Base-by-base conservation (phyloP, 2,797 vertebrate species). In the Ambastaia sidthimunki region DNA sequence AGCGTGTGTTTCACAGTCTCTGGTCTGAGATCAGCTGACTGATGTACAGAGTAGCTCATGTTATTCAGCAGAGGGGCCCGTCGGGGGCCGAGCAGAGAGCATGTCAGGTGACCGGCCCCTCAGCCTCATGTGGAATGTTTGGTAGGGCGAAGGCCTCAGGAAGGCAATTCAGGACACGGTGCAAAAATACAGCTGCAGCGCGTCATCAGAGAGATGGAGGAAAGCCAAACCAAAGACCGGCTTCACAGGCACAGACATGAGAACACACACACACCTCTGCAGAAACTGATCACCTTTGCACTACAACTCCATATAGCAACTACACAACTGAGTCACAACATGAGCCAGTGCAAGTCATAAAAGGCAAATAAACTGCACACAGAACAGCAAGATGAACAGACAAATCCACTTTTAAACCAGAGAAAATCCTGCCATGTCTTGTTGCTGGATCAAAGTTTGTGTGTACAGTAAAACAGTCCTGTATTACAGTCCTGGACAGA, bases 101-200 rank as follows among this genome's bases (percentile, higher is more conserved):
- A 16, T 6, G 6, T 60, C 65, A 71, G 34, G 37, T 37, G 25
- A 76, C 50, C 71, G 71, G 55, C 78, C 54, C 74, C 62, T 78
- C 47, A 50, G 71, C 81, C 83, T 86, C 89, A 87, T 91, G 89
- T 89, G 91, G 92, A 93, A 93, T 93, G 93, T 87, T 88, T 88
- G 90, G 89, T 90, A 90, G 88, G 87, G 87, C 86, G 85, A 85
- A 21, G 89, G 90, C 88, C 90, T 92, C 89, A 88, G 90, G 89
- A 92, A 93, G 92, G 91, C 92, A 93, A 91, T 88, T 89, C 83
- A 83, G 92, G 93, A 94, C 92, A 93, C 87, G 37, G 88, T 79
- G n/a, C 89, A 87, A 80, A 84, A 83, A 93, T 93, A 92, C 93
- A 94, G 92, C 92, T 94, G 93, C 88, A 92, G 87, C 89, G 87